Evolutionary conservation across 2,113 vertebrate genomes (phyloP).

Genomic region (Pseudolaguvia tuberculata): DNA sequence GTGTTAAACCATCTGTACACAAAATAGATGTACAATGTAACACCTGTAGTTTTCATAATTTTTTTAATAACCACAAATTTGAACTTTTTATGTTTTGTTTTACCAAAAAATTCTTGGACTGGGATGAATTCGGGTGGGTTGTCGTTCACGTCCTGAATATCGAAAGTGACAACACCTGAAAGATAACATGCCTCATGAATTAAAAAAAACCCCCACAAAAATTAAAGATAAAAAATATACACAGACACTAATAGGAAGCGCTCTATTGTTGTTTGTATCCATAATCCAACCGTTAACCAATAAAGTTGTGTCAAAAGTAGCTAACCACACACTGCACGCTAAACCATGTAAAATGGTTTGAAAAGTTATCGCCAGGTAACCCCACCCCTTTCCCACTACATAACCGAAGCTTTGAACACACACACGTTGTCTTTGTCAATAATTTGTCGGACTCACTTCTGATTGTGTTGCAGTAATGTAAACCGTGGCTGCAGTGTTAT

Average conservation of each 20-base stretch:
- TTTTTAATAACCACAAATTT: background rate
- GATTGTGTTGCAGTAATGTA: background rate
- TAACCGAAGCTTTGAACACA: too few relatives aligned
- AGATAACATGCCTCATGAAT: conserved; percentile 27
- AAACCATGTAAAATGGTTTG: too few relatives aligned
- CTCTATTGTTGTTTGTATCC: background rate
- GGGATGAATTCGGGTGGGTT: conserved; percentile 73
- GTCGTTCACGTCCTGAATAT: conserved; percentile 84
- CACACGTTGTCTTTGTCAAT: background rate
- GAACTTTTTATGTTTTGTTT: background rate
- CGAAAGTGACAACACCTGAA: conserved; percentile 69
- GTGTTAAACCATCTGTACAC: too few relatives aligned
- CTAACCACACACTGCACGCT: too few relatives aligned
- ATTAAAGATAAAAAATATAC: background rate
- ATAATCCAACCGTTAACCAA: too few relatives aligned
- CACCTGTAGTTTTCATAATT: background rate
- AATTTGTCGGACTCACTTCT: background rate
- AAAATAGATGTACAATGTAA: background rate
- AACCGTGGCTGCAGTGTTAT: background rate
- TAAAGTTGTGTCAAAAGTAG: too few relatives aligned
- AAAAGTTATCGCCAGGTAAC: too few relatives aligned
- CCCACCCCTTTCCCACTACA: too few relatives aligned
- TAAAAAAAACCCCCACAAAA: background rate
- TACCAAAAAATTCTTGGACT: conserved; percentile 72
- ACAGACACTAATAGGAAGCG: background rate